These are phyloP conservation scores for Halocaridina rubra DNA, from an alignment of 2,888 invertebrate species.

Conservation along the genomic window DNA sequence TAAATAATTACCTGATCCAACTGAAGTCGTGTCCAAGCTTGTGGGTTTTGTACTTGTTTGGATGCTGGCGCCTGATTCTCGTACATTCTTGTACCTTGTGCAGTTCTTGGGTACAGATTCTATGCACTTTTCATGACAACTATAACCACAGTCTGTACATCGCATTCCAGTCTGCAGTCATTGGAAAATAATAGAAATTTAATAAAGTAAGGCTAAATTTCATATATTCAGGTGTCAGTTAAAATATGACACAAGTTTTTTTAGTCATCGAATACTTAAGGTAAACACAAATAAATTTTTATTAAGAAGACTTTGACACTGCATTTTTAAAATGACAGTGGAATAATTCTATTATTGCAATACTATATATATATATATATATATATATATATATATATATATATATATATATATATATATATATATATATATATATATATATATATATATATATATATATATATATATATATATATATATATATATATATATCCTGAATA, in stretches of 20 bases:
- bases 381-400: too few species aligned
- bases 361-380: too few species aligned
- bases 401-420: too few species aligned
- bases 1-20: constrained; percentile 81
- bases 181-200: not conserved
- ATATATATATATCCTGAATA: not conserved
- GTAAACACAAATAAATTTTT: too few species aligned
- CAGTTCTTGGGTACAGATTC: constrained; percentile 85
- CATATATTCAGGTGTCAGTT: too few species aligned
- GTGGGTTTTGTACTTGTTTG: constrained; percentile 55
- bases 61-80: constrained; percentile 49
- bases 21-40: constrained; percentile 75
- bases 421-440: too few species aligned
- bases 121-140: constrained; percentile 94
- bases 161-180: constrained; percentile 73
- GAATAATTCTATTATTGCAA: too few species aligned
- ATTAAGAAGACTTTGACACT: too few species aligned
- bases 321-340: too few species aligned
- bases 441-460: too few species aligned
- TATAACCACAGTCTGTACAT: constrained; percentile 93
- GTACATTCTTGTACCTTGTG: constrained; percentile 78
- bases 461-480: not conserved
- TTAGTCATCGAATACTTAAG: too few species aligned
- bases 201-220: not conserved
- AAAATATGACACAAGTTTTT: too few species aligned